phyloP scores from a whole-genome alignment of 2,888 invertebrate species.

The Meliscaeva auricollis region DNA sequence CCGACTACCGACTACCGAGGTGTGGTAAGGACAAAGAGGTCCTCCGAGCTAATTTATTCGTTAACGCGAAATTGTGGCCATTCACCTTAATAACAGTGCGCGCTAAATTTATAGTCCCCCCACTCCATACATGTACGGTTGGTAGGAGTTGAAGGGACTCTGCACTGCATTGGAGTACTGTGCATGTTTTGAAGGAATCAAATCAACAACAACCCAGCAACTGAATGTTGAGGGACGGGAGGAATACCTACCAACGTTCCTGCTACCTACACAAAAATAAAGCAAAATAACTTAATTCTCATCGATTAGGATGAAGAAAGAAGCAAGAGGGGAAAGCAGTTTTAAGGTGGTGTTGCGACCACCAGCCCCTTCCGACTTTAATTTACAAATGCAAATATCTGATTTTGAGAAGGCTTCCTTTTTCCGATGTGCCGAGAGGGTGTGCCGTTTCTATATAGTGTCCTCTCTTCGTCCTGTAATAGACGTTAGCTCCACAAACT shows the following conservation, averaged over 20 bases:
- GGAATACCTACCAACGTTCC: neutral
- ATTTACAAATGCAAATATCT: constrained; percentile 75
- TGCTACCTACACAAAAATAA: constrained; percentile 41
- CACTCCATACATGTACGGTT: neutral
- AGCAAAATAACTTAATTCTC: constrained; percentile 73
- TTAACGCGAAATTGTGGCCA: constrained; percentile 74
- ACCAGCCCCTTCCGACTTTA: constrained; percentile 72
- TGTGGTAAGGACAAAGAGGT: constrained; percentile 53
- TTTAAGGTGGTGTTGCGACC: constrained; percentile 27
- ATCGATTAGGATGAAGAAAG: constrained; percentile 47
- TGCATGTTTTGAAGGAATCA: constrained; percentile 70
- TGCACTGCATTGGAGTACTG: constrained; percentile 17
- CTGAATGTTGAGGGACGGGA: neutral
- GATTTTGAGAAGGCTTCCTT: constrained; percentile 60
- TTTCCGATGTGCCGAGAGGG: constrained; percentile 32
- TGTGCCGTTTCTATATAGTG: constrained; percentile 29
- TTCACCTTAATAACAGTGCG: constrained; percentile 73
- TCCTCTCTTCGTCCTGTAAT: neutral
- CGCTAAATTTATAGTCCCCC: constrained; percentile 69
- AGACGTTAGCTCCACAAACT: constrained; percentile 8
- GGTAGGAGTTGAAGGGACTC: constrained; percentile 12
- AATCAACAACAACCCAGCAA: constrained; percentile 37
- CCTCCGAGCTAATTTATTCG: constrained; percentile 73
- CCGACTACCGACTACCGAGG: constrained; percentile 8
- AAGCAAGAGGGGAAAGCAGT: neutral